These are phyloP conservation scores for Blastobasis adustella DNA, from an alignment of 2,888 invertebrate species.

Conservation along the genomic window DNA sequence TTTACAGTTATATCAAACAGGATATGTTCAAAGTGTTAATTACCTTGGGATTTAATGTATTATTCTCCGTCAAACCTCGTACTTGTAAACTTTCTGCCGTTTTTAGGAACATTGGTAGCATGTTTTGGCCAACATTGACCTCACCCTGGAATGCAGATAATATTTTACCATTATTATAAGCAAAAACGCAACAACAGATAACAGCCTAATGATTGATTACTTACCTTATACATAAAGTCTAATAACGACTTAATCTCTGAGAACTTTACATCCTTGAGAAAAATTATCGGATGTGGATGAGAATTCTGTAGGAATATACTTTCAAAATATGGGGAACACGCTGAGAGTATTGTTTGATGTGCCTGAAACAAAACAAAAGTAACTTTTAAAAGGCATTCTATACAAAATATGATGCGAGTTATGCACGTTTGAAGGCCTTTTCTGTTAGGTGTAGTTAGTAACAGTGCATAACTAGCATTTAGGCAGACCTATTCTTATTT, in stretches of 20 bases:
- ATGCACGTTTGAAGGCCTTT: constrained; percentile 45
- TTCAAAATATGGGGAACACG: constrained; percentile 96
- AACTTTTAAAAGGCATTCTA: not conserved
- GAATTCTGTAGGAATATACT: constrained; percentile 91
- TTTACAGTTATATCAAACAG: no score
- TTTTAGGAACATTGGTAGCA: constrained; percentile 92
- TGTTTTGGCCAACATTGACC: constrained; percentile 93
- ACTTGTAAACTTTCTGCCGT: constrained; percentile 94
- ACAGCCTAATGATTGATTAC: not conserved
- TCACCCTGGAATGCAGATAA: constrained; percentile 73
- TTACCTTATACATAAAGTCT: constrained; percentile 94
- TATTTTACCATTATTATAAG: not conserved
- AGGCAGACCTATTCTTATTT: constrained; percentile 50
- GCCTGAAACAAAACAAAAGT: constrained; percentile 76
- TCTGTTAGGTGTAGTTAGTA: constrained; percentile 38
- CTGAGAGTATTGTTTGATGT: constrained; percentile 94
- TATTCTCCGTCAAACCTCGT: constrained; percentile 91
- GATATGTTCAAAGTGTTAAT: constrained; percentile 15
- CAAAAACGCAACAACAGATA: not conserved
- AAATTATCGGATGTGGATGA: constrained; percentile 94
- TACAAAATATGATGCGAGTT: constrained; percentile 10
- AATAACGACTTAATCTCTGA: constrained; percentile 92
- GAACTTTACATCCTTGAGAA: constrained; percentile 92
- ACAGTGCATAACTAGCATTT: constrained; percentile 40
- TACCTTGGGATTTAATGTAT: constrained; percentile 77